Evolutionary conservation across 2,888 invertebrate genomes (phyloP).

Genomic region (Gymnocheta viridis): DNA sequence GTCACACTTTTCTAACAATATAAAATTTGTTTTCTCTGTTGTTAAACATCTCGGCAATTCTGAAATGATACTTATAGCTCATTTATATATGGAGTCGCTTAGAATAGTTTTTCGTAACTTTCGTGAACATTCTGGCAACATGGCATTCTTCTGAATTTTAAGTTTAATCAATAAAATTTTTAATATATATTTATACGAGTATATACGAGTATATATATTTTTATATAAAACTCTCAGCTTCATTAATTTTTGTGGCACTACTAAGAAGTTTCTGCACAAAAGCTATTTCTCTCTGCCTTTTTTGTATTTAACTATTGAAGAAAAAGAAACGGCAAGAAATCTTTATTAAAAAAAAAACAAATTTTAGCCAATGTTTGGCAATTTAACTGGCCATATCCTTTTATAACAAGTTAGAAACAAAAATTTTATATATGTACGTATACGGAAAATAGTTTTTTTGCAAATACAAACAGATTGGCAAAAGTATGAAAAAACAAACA

Average conservation of each 20-base stretch:
- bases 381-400: constrained; percentile 64
- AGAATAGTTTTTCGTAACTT: no score
- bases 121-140: background rate
- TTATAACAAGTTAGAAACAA: constrained; percentile 61
- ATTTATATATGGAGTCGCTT: no score
- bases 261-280: background rate
- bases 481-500: constrained; percentile 1
- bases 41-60: no score
- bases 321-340: constrained; percentile 4
- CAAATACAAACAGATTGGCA: constrained; percentile 25
- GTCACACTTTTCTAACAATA: no score
- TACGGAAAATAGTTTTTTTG: background rate
- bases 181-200: no score
- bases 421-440: constrained; percentile 34
- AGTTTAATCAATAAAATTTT: background rate
- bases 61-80: no score
- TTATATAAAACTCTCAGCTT: background rate
- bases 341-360: background rate
- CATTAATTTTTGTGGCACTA: background rate
- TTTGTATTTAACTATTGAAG: constrained; percentile 25
- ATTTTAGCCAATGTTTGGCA: constrained; percentile 63
- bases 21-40: no score
- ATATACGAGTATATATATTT: no score
- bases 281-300: constrained; percentile 20
- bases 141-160: background rate